Base-by-base conservation (phyloP, 2,888 invertebrate genomes). In the Myopa tessellatipennis region DNA sequence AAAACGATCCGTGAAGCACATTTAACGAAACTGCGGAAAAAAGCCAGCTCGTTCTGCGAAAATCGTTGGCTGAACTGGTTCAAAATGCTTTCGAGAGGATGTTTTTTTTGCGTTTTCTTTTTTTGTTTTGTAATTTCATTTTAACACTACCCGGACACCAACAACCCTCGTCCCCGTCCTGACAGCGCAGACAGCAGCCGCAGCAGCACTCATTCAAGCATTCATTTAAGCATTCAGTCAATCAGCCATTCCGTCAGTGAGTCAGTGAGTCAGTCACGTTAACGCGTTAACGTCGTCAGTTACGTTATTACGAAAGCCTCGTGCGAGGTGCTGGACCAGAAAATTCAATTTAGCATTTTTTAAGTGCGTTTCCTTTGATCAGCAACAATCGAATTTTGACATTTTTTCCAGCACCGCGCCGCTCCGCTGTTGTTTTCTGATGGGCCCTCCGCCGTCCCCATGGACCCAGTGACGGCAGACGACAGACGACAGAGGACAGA, bases 361-460 rank as follows among this genome's bases (percentile, higher is more conserved):
- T 84, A 87, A 87, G 87, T 87, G 88, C 85, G 88, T 87, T 85
- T 85, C 87, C 88, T 88, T 87, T 87, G 88, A 88, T 87, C 87
- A 87, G 84, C 83, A 84, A 85, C 87, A 87, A 87, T 87, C 87
- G 87, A 87, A 87, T 87, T 87, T 87, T 80, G 79, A 78, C 76
- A 77, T 69, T 69, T 77, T 67, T 45, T 60, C 63, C 50, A 38
- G 38, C 50, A 14, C 36, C 73, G 80, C 82, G 77, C 81, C 81
- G 78, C 14, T 73, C 77, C 79, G 18, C 34, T 70, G 55, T 74
- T 72, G 34, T 34, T 55, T 76, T 79, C 69, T 65, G n/a, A 1
- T 38, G 4, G 65, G 26, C 14, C 38, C 65, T 65, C 61, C 70
- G 52, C 16, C 34, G 65, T 65, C 65, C 65, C 65, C 34, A 34